Evolutionary conservation across 2,113 vertebrate genomes (phyloP), one percentile per base, ranked within the genome.

Genomic region (Cygnus atratus): DNA sequence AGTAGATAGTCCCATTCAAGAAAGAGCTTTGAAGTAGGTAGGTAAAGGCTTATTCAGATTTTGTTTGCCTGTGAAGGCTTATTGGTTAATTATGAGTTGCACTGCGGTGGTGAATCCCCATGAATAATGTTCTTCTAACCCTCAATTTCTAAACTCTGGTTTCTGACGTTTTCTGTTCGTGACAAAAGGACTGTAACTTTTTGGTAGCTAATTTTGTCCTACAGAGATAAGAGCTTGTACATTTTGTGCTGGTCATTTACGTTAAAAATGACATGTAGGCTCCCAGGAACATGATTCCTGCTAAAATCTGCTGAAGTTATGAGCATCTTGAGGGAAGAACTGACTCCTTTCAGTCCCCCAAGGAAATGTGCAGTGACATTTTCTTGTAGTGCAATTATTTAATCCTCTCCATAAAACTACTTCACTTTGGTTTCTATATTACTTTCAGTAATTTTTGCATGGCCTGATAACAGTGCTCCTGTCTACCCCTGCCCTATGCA

Each of bases 371-470:
- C 59, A 92, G 70, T 3, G 2, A 58, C 1, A 4, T 76, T 78
- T 87, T 85, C 77, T 76, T 79, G 50, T 9, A 80, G 92, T 87
- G 88, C 77, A 85, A 61, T 83, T 75, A 44, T 20, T 93, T 93
- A 63, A 59, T 77, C n/a, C 41, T 84, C 41, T 82, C 28, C 68
- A 39, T 48, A 84, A 78, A 87, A 70, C n/a, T 4, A 82, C 5
- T 70, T 87, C 1, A 18, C 29, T 87, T 62, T 73, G 29, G 11
- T 84, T 79, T 87, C 70, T 75, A 3, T 78, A 26, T 87, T 72
- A 39, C 61, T 90, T 79, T 82, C 35, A 41, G 57, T 86, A n/a
- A 28, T 81, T 68, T 84, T 90, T 94, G 72, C 92, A 90, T 13
- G 1, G 55, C 52, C 44, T 66, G 28, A 8, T 48, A 58, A 50